Evolutionary conservation across 2,888 invertebrate species (phyloP).

Genomic region (Oconnorella tubifera): DNA sequence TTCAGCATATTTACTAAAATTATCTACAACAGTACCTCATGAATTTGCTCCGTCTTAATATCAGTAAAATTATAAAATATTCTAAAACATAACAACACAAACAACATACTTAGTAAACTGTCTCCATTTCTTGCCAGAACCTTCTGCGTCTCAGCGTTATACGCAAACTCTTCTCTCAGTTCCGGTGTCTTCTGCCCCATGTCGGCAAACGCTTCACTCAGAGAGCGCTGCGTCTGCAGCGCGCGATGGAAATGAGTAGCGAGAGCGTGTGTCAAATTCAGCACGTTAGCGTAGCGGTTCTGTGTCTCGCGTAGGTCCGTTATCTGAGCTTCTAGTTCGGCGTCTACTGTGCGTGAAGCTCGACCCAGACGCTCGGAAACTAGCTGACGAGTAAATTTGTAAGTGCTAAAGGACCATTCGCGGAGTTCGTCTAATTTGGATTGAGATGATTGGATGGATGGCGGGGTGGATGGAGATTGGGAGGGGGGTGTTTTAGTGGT

Average conservation of each 20-base stretch:
- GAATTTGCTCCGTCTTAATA: too few relatives aligned
- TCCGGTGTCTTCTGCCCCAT: conserved; percentile 94
- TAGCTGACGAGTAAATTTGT: conserved; percentile 94
- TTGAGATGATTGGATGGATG: conserved; percentile 15
- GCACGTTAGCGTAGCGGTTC: conserved; percentile 73
- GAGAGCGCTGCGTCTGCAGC: conserved; percentile 73
- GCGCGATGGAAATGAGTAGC: conserved; percentile 67
- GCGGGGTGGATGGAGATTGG: neutral
- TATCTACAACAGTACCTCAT: too few relatives aligned
- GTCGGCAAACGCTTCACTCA: conserved; percentile 88
- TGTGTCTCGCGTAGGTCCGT: conserved; percentile 89
- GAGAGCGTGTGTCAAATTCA: conserved; percentile 79
- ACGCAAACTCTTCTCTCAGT: conserved; percentile 86
- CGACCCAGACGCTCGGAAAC: conserved; percentile 92
- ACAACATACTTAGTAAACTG: conserved; percentile 69
- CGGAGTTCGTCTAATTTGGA: conserved; percentile 75
- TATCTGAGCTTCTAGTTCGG: conserved; percentile 89
- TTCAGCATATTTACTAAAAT: too few relatives aligned
- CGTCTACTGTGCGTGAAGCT: conserved; percentile 58
- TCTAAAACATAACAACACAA: too few relatives aligned
- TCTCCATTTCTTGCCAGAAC: conserved; percentile 90
- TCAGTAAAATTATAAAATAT: too few relatives aligned
- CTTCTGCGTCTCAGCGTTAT: conserved; percentile 93
- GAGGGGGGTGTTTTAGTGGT: neutral
- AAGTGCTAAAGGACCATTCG: conserved; percentile 96